A percentile compares a stretch with the other conserved stretches of the same genome.
Conservation (phyloP, 2,888 invertebrate species). For the Tiliacea citrago region DNA sequence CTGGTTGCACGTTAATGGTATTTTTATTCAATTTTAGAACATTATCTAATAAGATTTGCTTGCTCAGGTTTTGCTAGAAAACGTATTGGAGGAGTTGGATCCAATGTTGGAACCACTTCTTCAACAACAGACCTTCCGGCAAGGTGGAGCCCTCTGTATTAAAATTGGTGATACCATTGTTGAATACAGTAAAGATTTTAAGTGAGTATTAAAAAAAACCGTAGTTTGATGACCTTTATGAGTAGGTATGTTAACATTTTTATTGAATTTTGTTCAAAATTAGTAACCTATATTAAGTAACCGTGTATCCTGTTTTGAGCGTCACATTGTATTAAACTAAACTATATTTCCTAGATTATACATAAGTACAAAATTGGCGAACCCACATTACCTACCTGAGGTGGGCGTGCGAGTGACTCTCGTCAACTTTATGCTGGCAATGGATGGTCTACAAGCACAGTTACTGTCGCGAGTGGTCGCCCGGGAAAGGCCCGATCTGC, state of each 20-base stretch:
- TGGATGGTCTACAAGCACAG: slow-evolving; percentile 97
- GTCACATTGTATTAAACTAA: background rate
- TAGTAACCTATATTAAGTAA: background rate
- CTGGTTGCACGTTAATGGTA: background rate
- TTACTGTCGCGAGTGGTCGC: slow-evolving; percentile 97
- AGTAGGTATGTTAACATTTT: background rate
- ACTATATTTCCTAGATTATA: slow-evolving; percentile 92
- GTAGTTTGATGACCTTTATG: background rate
- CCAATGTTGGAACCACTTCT: slow-evolving; percentile 97
- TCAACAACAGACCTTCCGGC: slow-evolving; percentile 97
- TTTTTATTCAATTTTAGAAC: background rate
- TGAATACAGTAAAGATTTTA: slow-evolving; percentile 96
- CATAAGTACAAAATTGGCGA: slow-evolving; percentile 97
- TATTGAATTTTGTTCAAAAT: background rate
- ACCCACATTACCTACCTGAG: slow-evolving; percentile 98
- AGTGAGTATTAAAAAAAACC: slow-evolving; percentile 84
- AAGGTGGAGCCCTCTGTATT: slow-evolving; percentile 96
- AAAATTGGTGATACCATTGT: slow-evolving; percentile 97
- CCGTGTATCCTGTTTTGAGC: background rate
- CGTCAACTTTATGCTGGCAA: slow-evolving; percentile 98
- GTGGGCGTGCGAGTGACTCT: slow-evolving; percentile 97
- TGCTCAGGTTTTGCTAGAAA: slow-evolving; percentile 94
- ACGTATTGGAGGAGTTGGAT: slow-evolving; percentile 97
- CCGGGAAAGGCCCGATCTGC: slow-evolving; percentile 97
- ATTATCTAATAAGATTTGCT: background rate